Evolutionary conservation across 1,140 invertebrate species (phyloP).

Genomic region (Apis dorsata): DNA sequence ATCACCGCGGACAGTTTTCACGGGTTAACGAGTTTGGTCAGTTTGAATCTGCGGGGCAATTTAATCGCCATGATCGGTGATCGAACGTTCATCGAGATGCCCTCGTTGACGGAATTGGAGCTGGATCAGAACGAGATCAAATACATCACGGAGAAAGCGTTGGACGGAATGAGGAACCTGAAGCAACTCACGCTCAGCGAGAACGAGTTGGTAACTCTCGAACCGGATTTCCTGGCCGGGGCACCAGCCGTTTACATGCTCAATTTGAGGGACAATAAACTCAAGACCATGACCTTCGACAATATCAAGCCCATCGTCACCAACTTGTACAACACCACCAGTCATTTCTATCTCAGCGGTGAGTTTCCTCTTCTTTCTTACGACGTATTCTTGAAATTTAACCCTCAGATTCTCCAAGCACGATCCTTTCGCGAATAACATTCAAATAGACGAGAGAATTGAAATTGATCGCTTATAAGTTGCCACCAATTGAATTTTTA

Average conservation of each 20-base stretch:
- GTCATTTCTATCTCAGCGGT: slow-evolving; percentile 88
- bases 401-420: too few species aligned
- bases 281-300: slow-evolving; percentile 87
- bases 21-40: slow-evolving; percentile 84
- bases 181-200: slow-evolving; percentile 85
- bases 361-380: slow-evolving; percentile 70
- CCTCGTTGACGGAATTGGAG: slow-evolving; percentile 85
- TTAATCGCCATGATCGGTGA: slow-evolving; percentile 86
- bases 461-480: too few species aligned
- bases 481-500: too few species aligned
- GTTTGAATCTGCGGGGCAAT: slow-evolving; percentile 86
- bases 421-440: too few species aligned
- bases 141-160: slow-evolving; percentile 85
- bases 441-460: too few species aligned
- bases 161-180: slow-evolving; percentile 85
- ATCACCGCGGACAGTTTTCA: slow-evolving; percentile 86
- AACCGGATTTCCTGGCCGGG: slow-evolving; percentile 83
- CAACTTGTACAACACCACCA: slow-evolving; percentile 86
- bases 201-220: slow-evolving; percentile 85
- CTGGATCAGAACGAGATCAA: slow-evolving; percentile 86
- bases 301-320: slow-evolving; percentile 86
- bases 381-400: not conserved
- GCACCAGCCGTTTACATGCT: slow-evolving; percentile 84
- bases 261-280: slow-evolving; percentile 86
- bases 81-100: slow-evolving; percentile 87